Conservation (phyloP, 2,797 vertebrate genomes). For the Hafferia zeledoni region DNA sequence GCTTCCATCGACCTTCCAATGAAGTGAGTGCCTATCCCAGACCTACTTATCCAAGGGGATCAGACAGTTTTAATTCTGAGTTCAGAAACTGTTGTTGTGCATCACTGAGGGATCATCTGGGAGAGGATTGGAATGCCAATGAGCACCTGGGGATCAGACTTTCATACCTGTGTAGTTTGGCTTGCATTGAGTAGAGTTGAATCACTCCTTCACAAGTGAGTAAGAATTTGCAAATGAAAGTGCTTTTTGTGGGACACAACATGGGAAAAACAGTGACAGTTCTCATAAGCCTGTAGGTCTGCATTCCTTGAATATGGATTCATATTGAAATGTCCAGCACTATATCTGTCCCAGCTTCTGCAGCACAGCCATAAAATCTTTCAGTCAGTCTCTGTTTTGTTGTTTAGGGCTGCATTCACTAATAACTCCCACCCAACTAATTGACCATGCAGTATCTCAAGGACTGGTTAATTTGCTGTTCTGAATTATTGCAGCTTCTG, state of each 20-base stretch:
- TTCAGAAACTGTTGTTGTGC: not conserved
- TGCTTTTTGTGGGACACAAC: not conserved
- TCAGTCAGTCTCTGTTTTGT: not conserved
- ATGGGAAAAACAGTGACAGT: not conserved
- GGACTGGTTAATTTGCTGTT: not conserved
- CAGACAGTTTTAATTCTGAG: not conserved
- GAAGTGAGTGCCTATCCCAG: slow-evolving; percentile 71
- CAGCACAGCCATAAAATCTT: not conserved
- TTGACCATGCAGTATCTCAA: not conserved
- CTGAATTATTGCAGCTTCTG: not conserved
- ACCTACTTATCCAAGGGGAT: not conserved
- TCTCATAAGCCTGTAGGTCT: not conserved
- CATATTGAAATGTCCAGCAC: not conserved
- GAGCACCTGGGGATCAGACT: not conserved
- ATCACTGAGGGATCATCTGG: not conserved
- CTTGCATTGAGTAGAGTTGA: not conserved
- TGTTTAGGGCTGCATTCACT: not conserved
- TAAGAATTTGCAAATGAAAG: not conserved
- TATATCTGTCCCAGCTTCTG: not conserved
- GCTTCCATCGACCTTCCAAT: slow-evolving; percentile 75
- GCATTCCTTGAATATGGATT: not conserved
- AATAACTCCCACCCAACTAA: not conserved
- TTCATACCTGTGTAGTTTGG: not conserved
- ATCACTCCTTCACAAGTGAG: not conserved
- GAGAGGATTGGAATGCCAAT: not conserved